A percentile compares a stretch with the other conserved stretches of the same genome.
Evolutionary conservation across 92 coral and sea anemone genomes (phyloP).

Genomic region (Bergia puertoricense): DNA sequence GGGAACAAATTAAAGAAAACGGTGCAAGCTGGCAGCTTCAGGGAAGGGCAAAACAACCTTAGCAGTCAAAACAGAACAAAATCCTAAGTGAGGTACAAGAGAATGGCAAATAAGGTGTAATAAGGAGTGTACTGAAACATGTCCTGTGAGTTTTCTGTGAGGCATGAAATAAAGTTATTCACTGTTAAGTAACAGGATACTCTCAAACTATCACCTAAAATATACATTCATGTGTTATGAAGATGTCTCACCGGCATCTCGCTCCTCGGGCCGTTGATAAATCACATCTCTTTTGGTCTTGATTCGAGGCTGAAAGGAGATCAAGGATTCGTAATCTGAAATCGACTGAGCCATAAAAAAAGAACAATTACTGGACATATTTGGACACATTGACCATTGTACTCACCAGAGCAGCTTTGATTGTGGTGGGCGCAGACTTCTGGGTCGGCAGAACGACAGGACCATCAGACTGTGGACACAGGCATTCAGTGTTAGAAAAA

Average conservation of each 20-base stretch:
- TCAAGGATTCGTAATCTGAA: not conserved
- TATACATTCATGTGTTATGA: too few species aligned
- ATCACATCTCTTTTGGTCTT: conserved; percentile 37
- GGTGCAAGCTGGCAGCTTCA: too few species aligned
- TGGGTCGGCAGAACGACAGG: conserved; percentile 17
- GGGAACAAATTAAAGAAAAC: too few species aligned
- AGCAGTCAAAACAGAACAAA: too few species aligned
- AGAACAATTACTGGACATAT: not conserved
- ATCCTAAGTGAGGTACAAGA: too few species aligned
- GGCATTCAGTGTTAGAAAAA: not conserved
- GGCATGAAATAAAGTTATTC: too few species aligned
- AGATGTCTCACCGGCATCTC: not conserved
- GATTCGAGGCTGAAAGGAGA: conserved; percentile 36
- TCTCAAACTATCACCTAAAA: too few species aligned
- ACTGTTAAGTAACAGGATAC: too few species aligned
- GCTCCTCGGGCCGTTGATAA: conserved; percentile 28
- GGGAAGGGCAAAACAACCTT: too few species aligned
- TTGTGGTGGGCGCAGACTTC: conserved; percentile 11
- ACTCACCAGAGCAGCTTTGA: conserved; percentile 41
- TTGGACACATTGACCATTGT: not conserved
- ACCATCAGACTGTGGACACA: conserved; percentile 31
- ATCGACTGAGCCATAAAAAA: not conserved
- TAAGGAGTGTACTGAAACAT: too few species aligned
- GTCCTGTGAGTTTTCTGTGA: too few species aligned
- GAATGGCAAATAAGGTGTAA: too few species aligned